Conservation (phyloP, 2,888 invertebrate species). For the Leucophenga maculata region DNA sequence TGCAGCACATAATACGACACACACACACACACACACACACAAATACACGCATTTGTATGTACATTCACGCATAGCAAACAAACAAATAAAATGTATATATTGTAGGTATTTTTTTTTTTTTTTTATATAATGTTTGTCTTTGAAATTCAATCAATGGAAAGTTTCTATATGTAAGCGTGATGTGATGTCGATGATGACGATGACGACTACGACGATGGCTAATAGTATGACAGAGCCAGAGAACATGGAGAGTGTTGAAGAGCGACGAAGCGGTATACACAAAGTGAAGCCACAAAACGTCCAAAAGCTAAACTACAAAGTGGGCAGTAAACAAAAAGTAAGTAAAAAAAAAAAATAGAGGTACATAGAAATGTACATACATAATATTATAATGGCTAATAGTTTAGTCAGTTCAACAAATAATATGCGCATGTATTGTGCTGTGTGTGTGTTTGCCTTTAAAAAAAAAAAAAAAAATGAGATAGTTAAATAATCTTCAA, state of each 20-base stretch:
- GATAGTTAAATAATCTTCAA: conserved; percentile 13
- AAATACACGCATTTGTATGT: too few species aligned
- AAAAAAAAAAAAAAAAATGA: conserved; percentile 11
- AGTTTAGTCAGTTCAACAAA: conserved; percentile 1
- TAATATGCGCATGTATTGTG: background rate
- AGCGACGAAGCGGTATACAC: background rate
- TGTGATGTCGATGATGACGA: too few species aligned
- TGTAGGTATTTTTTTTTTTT: conserved; percentile 38
- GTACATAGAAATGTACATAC: background rate
- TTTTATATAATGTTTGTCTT: conserved; percentile 29
- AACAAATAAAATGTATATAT: too few species aligned
- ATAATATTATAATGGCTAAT: background rate
- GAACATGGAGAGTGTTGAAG: background rate
- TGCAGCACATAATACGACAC: too few species aligned
- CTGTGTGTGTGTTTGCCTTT: background rate
- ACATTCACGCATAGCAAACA: too few species aligned
- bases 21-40: too few species aligned
- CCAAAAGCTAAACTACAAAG: background rate
- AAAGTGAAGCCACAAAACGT: conserved; percentile 1
- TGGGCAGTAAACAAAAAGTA: background rate
- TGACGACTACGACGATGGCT: too few species aligned
- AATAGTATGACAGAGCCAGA: background rate
- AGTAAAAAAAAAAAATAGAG: background rate
- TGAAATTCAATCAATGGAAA: conserved; percentile 44
- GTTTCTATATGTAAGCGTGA: conserved; percentile 31